Percentiles rank a stretch among this genome's conserved stretches.
Evolutionary conservation across 2,797 vertebrate genomes (phyloP).

Genomic region (Kryptopterus vitreolus): DNA sequence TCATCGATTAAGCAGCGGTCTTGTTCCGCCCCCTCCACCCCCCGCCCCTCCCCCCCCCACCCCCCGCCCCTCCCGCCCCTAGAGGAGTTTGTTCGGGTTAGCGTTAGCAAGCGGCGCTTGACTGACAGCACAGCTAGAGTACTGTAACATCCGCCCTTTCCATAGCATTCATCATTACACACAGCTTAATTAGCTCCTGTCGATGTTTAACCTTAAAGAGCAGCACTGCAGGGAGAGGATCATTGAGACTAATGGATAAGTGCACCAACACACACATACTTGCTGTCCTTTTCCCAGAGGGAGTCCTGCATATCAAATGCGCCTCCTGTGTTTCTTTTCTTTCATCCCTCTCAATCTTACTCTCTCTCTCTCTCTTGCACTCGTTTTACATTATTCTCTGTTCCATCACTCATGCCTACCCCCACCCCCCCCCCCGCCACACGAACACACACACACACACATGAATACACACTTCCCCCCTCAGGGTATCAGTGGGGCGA

Average conservation of each 20-base stretch:
- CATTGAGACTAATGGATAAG: conserved; percentile 50
- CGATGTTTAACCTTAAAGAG: conserved; percentile 61
- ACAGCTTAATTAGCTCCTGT: conserved; percentile 58
- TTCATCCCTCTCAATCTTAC: conserved; percentile 32
- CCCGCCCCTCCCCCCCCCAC: too few relatives aligned
- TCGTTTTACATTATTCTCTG: conserved; percentile 16
- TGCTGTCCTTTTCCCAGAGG: conserved; percentile 49
- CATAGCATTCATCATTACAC: conserved; percentile 56
- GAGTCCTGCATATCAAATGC: conserved; percentile 39
- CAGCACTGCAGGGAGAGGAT: conserved; percentile 52
- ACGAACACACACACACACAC: not conserved
- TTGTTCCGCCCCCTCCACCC: too few relatives aligned
- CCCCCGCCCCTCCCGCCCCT: too few relatives aligned
- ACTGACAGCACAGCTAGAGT: conserved; percentile 37
- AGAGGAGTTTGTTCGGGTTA: not conserved
- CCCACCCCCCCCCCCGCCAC: not conserved
- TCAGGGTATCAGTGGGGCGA: conserved; percentile 49
- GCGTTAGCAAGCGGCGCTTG: not conserved
- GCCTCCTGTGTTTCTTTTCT: conserved; percentile 31
- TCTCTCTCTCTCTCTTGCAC: not conserved
- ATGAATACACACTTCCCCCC: conserved; percentile 11
- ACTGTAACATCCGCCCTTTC: conserved; percentile 39
- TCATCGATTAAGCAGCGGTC: not conserved
- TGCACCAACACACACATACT: conserved; percentile 40
- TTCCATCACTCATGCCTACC: not conserved